Evolutionary conservation across 2,888 invertebrate genomes (phyloP).

Genomic region (Nudaria mundana): DNA sequence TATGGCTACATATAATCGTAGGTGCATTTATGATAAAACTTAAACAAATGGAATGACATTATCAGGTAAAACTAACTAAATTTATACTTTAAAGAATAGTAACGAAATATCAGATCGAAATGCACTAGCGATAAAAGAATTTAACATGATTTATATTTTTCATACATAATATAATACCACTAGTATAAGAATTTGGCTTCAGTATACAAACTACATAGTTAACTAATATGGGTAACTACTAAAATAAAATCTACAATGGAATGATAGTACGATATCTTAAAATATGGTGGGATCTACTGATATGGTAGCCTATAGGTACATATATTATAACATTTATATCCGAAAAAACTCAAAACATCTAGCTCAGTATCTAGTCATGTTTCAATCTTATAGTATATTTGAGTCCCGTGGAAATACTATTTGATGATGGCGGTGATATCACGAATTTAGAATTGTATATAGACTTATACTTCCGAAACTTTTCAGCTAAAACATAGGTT

Average conservation of each 20-base stretch:
- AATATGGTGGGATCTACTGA: conserved; percentile 48
- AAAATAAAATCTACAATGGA: conserved; percentile 48
- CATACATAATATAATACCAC: too few relatives aligned
- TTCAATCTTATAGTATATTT: conserved; percentile 73
- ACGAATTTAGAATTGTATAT: conserved; percentile 62
- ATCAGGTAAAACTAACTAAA: conserved; percentile 44
- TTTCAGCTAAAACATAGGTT: conserved; percentile 62
- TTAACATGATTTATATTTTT: conserved; percentile 49
- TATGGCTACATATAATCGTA: conserved; percentile 35
- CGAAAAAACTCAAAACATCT: too few relatives aligned
- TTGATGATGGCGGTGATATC: conserved; percentile 61
- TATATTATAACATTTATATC: too few relatives aligned
- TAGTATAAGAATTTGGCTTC: conserved; percentile 68
- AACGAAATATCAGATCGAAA: conserved; percentile 70
- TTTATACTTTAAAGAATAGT: conserved; percentile 59
- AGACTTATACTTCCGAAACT: conserved; percentile 69
- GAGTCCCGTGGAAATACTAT: conserved; percentile 50
- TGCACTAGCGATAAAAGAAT: conserved; percentile 46
- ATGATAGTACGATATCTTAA: conserved; percentile 53
- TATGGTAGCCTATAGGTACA: conserved; percentile 28
- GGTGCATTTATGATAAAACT: conserved; percentile 27
- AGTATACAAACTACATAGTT: conserved; percentile 45
- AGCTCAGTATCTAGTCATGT: conserved; percentile 56
- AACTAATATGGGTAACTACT: conserved; percentile 64
- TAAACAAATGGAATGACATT: conserved; percentile 60